Conservation (phyloP, 2,888 invertebrate genomes). For the Neoaliturus tenellus region DNA sequence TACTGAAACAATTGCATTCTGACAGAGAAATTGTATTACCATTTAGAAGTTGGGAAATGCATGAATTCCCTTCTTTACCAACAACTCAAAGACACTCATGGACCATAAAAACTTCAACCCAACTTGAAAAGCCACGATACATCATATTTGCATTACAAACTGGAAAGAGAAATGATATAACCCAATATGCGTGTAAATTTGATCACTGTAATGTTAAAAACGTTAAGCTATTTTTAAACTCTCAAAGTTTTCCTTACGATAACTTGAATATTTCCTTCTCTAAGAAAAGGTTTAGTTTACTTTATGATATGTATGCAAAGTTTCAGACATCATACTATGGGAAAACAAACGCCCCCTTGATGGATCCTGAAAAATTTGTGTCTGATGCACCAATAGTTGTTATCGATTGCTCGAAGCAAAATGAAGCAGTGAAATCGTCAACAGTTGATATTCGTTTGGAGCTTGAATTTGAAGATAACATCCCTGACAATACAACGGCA, state of each 20-base stretch:
- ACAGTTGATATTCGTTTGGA: slow-evolving; percentile 65
- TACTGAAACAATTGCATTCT: slow-evolving; percentile 60
- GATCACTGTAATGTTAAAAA: slow-evolving; percentile 62
- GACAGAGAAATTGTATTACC: slow-evolving; percentile 60
- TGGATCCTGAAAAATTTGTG: slow-evolving; percentile 59
- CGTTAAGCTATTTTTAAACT: slow-evolving; percentile 65
- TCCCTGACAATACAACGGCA: slow-evolving; percentile 49
- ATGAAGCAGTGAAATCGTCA: slow-evolving; percentile 64
- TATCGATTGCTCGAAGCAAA: slow-evolving; percentile 55
- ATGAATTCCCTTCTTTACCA: slow-evolving; percentile 70
- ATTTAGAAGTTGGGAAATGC: slow-evolving; percentile 70
- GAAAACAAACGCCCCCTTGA: slow-evolving; percentile 29
- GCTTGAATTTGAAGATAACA: slow-evolving; percentile 62
- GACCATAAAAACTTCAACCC: slow-evolving; percentile 67
- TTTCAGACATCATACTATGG: not conserved
- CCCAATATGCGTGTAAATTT: slow-evolving; percentile 60
- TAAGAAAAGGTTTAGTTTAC: slow-evolving; percentile 59
- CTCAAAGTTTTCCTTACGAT: not conserved
- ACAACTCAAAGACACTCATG: slow-evolving; percentile 68
- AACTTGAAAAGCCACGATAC: slow-evolving; percentile 70
- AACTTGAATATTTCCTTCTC: slow-evolving; percentile 61
- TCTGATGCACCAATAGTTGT: not conserved
- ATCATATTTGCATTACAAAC: slow-evolving; percentile 71
- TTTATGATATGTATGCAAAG: not conserved
- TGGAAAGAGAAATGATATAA: slow-evolving; percentile 67